Percentiles rank a stretch among this genome's conserved stretches.
Evolutionary conservation across 2,888 invertebrate genomes (phyloP).

Genomic region (Caenorhabditis drosophilae): DNA sequence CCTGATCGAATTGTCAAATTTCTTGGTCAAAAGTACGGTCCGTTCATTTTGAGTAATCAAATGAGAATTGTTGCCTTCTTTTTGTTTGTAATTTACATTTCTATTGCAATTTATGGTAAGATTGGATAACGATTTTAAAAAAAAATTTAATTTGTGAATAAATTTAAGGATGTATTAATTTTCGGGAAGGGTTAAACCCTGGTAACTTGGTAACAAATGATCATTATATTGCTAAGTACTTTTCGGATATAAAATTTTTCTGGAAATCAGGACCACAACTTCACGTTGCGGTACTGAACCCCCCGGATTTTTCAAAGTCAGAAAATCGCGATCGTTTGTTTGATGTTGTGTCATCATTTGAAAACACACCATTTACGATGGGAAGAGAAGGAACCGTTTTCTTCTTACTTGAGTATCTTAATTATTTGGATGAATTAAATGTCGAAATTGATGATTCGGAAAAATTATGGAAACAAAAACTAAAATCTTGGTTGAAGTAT

Average conservation of each 20-base stretch:
- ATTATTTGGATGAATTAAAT: slow-evolving; percentile 63
- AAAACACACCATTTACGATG: slow-evolving; percentile 65
- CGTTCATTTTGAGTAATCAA: slow-evolving; percentile 56
- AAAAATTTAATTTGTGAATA: no score
- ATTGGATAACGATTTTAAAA: background rate
- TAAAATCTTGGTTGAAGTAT: slow-evolving; percentile 66
- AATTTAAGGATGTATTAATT: slow-evolving; percentile 74
- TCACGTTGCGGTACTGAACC: slow-evolving; percentile 61
- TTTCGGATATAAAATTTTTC: slow-evolving; percentile 62
- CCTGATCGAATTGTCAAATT: slow-evolving; percentile 48
- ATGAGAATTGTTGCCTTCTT: slow-evolving; percentile 44
- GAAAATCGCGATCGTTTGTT: slow-evolving; percentile 51
- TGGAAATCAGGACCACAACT: slow-evolving; percentile 64
- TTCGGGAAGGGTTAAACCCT: slow-evolving; percentile 65
- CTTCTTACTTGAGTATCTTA: slow-evolving; percentile 64
- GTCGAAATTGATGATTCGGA: slow-evolving; percentile 66
- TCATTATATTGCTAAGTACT: slow-evolving; percentile 66
- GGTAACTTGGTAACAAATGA: slow-evolving; percentile 65
- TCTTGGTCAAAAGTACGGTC: slow-evolving; percentile 59
- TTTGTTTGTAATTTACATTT: slow-evolving; percentile 52
- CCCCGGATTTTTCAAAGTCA: slow-evolving; percentile 59
- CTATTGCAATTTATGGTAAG: slow-evolving; percentile 46
- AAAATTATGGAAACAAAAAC: slow-evolving; percentile 61
- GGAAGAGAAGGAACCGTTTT: slow-evolving; percentile 67
- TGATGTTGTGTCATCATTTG: slow-evolving; percentile 55